Evolutionary conservation across 2,888 invertebrate species (phyloP), one percentile per base, ranked within the genome.

Genomic region (Synergus laeviventris): DNA sequence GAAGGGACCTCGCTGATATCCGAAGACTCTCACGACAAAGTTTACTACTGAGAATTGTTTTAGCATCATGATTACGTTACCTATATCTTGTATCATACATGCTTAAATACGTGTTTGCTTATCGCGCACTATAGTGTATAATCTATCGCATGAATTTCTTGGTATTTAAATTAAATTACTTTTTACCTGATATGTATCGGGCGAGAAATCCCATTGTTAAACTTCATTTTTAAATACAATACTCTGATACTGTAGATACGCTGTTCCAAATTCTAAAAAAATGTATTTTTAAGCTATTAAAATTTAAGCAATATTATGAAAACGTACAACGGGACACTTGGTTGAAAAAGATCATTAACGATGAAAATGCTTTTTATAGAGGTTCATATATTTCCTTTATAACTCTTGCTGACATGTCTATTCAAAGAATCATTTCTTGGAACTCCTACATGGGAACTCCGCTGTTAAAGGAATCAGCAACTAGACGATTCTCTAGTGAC

Each of bases 21-120:
- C 76, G 80, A 82, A 84, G 82, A 81, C 79, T 82, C 84, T 83
- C 86, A 83, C 84, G 84, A 78, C 81, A 81, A 78, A 75, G 79
- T 80, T 80, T 79, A 79, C 78, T 88, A 86, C 87, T 82, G 74
- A 84, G 87, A 88, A 87, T 82, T 85, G 83, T 86, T 85, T 82
- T 85, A 81, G 79, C 79, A 81, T 79, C 78, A 54, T 79, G 81
- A 85, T 83, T 78, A 74, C 78, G 74, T 78, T 79, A 81, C 81
- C 60, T 79, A 78, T 80, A 77, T 76, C 54, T 75, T 61, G 38
- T 73, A 39, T 54, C 16, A 24, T 45, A 49, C 73, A 49, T 54
- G 61, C 73, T 70, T 45, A 70, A 64, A 76, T 54, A 54, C 42
- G 73, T 12, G 60, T 24, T 77, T 76, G 78, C 78, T 81, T 79